Evolutionary conservation across 2,113 vertebrate genomes (phyloP).

Genomic region (Arvicanthis niloticus): DNA sequence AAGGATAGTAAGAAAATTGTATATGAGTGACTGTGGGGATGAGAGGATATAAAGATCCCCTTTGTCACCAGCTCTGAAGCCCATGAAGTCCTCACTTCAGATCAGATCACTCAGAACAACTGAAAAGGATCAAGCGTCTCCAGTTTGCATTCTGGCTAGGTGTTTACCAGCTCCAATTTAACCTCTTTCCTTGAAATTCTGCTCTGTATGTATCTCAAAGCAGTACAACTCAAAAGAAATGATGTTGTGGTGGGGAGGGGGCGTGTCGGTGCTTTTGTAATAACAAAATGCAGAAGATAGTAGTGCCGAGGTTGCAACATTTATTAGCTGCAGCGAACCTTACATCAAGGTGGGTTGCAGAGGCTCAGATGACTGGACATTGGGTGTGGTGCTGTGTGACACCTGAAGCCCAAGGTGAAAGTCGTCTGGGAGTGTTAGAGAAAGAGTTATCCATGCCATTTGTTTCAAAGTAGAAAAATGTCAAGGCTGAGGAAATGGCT

Average conservation of each 20-base stretch:
- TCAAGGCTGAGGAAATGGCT: not conserved
- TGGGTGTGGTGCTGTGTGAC: fast-evolving
- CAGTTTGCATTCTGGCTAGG: not conserved
- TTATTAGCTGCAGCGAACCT: fast-evolving
- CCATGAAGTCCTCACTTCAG: not conserved
- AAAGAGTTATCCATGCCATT: not conserved
- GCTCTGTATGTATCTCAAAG: not conserved
- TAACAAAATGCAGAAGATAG: not conserved
- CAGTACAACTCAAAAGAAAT: not conserved
- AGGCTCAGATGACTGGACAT: not conserved
- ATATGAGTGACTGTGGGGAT: no score
- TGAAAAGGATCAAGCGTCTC: not conserved
- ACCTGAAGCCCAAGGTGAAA: not conserved
- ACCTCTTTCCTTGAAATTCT: not conserved
- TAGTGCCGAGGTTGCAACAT: not conserved
- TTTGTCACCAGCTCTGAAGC: not conserved
- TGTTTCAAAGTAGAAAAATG: not conserved
- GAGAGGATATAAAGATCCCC: not conserved
- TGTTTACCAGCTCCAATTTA: not conserved
- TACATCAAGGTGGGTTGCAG: not conserved
- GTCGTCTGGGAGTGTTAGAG: not conserved
- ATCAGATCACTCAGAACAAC: not conserved
- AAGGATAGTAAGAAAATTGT: no score
- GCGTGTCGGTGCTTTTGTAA: not conserved
- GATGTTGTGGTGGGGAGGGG: not conserved